Evolutionary conservation across 2,797 vertebrate genomes (phyloP).

Genomic region (Chrysocyon brachyurus): DNA sequence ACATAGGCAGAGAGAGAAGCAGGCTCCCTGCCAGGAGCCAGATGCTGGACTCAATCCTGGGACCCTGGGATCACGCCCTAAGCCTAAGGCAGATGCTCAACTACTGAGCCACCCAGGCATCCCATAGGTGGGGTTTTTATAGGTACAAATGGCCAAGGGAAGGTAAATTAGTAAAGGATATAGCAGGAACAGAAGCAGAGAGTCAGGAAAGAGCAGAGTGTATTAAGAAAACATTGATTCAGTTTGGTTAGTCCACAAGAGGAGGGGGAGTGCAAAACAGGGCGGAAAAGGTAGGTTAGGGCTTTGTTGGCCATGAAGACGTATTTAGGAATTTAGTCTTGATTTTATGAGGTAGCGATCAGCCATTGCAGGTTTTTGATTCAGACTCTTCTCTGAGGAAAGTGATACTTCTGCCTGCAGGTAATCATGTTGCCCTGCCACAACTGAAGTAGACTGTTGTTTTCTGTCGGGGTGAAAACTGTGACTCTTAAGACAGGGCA

Average conservation of each 20-base stretch:
- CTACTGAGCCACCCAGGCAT: too few species aligned
- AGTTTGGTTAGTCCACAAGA: background rate
- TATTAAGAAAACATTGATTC: slow-evolving; percentile 9
- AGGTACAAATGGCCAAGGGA: background rate
- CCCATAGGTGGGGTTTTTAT: background rate
- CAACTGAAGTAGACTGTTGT: background rate
- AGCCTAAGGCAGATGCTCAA: too few species aligned
- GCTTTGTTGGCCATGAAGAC: slow-evolving; percentile 26
- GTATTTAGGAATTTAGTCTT: slow-evolving; percentile 49
- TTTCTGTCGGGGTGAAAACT: background rate
- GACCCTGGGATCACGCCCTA: too few species aligned
- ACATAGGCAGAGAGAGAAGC: too few species aligned
- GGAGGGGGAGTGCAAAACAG: background rate
- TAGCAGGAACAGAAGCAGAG: slow-evolving; percentile 11
- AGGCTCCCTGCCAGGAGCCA: too few species aligned
- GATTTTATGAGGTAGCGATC: slow-evolving; percentile 44
- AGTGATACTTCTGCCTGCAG: slow-evolving; percentile 33
- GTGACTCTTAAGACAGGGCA: slow-evolving; percentile 41
- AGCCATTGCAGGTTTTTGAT: slow-evolving; percentile 3
- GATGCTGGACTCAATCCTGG: too few species aligned
- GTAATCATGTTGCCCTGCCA: background rate
- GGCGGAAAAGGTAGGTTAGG: background rate
- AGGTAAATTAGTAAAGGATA: background rate
- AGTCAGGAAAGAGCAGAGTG: background rate
- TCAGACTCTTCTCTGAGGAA: background rate